Base-by-base conservation (phyloP, 2,797 vertebrate genomes). In the Nannoperca obscura region DNA sequence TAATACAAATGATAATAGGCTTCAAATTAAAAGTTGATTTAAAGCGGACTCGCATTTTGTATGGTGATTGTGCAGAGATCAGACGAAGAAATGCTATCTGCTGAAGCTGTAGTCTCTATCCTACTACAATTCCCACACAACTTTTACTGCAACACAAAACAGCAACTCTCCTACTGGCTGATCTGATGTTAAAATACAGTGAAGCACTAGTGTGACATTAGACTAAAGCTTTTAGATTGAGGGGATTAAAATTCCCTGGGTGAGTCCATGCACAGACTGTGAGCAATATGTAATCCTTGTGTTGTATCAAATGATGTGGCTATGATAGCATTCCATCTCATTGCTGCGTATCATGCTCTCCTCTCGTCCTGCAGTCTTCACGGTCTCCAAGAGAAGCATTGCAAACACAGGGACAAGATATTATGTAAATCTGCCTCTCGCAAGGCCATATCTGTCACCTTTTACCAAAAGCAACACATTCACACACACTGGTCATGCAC, bases 191-290 rank as follows among this genome's bases (percentile, higher is more conserved):
- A 55, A 80, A 58, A 81, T 81, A 78, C 69, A 80, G 52, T 13
- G 46, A 7, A 71, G 58, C 64, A 90, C 64, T 76, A 73, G 58
- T 64, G 24, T 74, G 68, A 88, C 57, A 85, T 76, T 71, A 78
- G 47, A 82, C n/a, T 61, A 73, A 86, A 82, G 68, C 77, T 79
- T 88, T 88, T 38, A 77, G 81, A 86, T 71, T 42, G 60, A 89
- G 17, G 3, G 75, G 78, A 89, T 89, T 87, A 76, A 81, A 84
- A 89, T 87, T 89, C 77, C 77, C 76, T 1, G 14, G 9, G 52
- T 58, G 77, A 81, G 54, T 86, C 64, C 32, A 81, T 66, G 64
- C 13, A 4, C 71, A 86, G 78, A 55, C 62, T 22, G 27, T 60
- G 30, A 67, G 46, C 22, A 24, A 79, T 62, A 79, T 79, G 78